Conservation (phyloP, 1,140 invertebrate genomes). For the Musca domestica region DNA sequence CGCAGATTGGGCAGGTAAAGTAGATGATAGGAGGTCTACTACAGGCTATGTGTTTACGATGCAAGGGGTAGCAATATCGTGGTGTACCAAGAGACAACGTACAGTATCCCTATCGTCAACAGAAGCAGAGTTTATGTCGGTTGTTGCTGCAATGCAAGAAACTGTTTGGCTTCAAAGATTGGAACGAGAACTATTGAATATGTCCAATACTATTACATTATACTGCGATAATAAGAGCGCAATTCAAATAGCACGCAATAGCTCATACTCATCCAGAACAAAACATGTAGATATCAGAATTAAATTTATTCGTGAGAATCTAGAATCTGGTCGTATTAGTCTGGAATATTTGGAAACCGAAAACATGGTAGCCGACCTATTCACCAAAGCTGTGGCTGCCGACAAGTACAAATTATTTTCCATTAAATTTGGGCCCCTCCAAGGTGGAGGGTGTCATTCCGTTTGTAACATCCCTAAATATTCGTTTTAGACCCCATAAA, state of each 20-base stretch:
- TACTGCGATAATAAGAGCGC: conserved; percentile 37
- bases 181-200: not conserved
- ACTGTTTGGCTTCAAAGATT: conserved; percentile 25
- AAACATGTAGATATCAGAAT: conserved; percentile 39
- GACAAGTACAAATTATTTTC: no score
- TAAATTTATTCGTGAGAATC: conserved; percentile 34
- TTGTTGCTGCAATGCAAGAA: conserved; percentile 32
- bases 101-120: no score
- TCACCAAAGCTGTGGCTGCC: no score
- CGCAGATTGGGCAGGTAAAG: conserved; percentile 31
- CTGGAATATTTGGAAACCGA: conserved; percentile 32
- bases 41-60: conserved; percentile 42
- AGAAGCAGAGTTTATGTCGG: conserved; percentile 47
- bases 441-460: no score
- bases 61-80: conserved; percentile 34
- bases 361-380: conserved; percentile 35
- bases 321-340: conserved; percentile 19
- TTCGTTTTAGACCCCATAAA: no score
- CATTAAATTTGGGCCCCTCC: no score
- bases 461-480: no score
- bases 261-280: conserved; percentile 26
- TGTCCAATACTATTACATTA: conserved; percentile 5
- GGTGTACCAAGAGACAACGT: conserved; percentile 42
- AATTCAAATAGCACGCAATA: conserved; percentile 30
- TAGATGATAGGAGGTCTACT: conserved; percentile 37